These are phyloP conservation scores for Scaptomyza flava DNA, from an alignment of 2,888 invertebrate species.

Conservation along the genomic window DNA sequence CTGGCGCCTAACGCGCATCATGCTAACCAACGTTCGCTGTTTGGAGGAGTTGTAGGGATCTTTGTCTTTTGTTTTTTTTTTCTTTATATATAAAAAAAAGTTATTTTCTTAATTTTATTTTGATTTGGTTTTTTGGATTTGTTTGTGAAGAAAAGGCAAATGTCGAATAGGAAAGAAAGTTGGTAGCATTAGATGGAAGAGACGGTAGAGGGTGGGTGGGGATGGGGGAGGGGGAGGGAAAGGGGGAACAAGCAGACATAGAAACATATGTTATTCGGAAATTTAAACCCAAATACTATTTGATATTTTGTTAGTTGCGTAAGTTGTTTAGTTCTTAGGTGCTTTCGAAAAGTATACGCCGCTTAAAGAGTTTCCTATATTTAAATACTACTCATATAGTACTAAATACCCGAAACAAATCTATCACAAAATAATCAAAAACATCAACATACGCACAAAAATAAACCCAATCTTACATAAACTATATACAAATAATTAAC, in stretches of 20 bases:
- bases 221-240: background rate
- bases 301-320: conserved; percentile 71
- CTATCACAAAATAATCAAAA: conserved; percentile 23
- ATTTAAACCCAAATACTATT: conserved; percentile 78
- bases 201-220: no score
- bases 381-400: conserved; percentile 52
- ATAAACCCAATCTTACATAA: background rate
- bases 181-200: background rate
- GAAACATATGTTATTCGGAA: conserved; percentile 48
- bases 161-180: background rate
- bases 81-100: conserved; percentile 9
- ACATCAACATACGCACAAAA: conserved; percentile 19
- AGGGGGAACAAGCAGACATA: background rate
- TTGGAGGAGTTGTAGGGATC: conserved; percentile 92
- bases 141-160: no score
- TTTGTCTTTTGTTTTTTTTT: conserved; percentile 6
- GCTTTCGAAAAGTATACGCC: conserved; percentile 83
- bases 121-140: no score
- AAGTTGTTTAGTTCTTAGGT: conserved; percentile 71
- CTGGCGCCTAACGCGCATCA: conserved; percentile 95
- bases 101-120: no score
- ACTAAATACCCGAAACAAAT: conserved; percentile 25
- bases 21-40: conserved; percentile 95
- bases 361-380: conserved; percentile 77
- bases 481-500: conserved; percentile 24